Evolutionary conservation across 2,888 invertebrate genomes (phyloP).

Genomic region (Digitonthophagus gazella): DNA sequence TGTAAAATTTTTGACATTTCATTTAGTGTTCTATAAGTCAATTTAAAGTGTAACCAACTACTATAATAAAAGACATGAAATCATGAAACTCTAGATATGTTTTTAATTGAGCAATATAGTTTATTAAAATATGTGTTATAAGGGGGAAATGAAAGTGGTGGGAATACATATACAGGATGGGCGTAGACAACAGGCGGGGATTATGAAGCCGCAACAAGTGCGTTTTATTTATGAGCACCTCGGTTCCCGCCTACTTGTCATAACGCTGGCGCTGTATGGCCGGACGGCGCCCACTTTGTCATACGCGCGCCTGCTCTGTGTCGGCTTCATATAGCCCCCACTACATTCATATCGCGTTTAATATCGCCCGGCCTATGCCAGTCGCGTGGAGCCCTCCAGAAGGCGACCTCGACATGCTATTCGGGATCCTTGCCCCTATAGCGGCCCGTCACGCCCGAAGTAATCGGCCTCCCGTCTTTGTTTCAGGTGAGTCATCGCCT

Average conservation of each 20-base stretch:
- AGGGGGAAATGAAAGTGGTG: slow-evolving; percentile 44
- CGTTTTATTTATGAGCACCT: slow-evolving; percentile 68
- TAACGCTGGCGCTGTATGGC: slow-evolving; percentile 67
- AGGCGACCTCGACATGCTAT: slow-evolving; percentile 7
- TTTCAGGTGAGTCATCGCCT: slow-evolving; percentile 64
- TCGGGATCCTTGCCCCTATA: background rate
- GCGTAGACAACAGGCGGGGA: slow-evolving; percentile 58
- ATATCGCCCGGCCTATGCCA: slow-evolving; percentile 54
- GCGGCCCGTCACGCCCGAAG: background rate
- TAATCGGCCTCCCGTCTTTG: slow-evolving; percentile 42
- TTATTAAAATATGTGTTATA: slow-evolving; percentile 38
- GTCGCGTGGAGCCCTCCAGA: slow-evolving; percentile 14
- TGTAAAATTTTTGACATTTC: no score
- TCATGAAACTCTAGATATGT: no score
- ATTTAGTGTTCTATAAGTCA: no score
- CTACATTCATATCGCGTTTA: slow-evolving; percentile 51
- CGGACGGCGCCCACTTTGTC: slow-evolving; percentile 50
- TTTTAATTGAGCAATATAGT: no score
- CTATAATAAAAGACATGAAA: no score
- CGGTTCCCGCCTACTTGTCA: slow-evolving; percentile 68
- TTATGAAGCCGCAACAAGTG: slow-evolving; percentile 62
- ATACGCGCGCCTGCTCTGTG: slow-evolving; percentile 50
- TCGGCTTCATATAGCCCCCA: slow-evolving; percentile 41
- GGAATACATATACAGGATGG: slow-evolving; percentile 32
- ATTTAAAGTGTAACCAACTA: no score